Percentiles rank a stretch among this genome's conserved stretches.
phyloP scores from a whole-genome alignment of 2,888 invertebrate genomes.

The Sesamia inferens region DNA sequence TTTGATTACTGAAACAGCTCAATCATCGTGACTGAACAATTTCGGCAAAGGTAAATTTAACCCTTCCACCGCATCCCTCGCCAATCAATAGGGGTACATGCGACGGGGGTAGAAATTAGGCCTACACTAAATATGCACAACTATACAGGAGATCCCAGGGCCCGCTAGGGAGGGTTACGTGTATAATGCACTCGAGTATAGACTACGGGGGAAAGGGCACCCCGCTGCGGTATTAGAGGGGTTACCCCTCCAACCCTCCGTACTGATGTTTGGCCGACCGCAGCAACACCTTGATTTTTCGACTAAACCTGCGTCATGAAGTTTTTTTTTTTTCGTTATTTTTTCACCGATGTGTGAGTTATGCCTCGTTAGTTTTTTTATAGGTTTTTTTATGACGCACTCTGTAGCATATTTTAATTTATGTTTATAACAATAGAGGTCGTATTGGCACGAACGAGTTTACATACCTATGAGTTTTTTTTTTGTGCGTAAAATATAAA shows the following conservation, averaged over 20 bases:
- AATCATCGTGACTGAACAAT: conserved; percentile 77
- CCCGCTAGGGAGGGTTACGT: conserved; percentile 75
- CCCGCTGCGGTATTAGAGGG: conserved; percentile 64
- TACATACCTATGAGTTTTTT: conserved; percentile 47
- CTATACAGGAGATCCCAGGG: conserved; percentile 79
- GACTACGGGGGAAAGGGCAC: conserved; percentile 67
- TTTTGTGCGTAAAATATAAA: conserved; percentile 43
- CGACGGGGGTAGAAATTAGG: conserved; percentile 78
- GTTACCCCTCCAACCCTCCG: conserved; percentile 59
- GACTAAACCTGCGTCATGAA: conserved; percentile 74
- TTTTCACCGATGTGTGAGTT: conserved; percentile 47
- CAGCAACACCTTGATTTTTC: conserved; percentile 84
- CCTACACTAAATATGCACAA: conserved; percentile 83
- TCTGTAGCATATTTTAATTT: conserved; percentile 57
- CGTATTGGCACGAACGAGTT: conserved; percentile 53
- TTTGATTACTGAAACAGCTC: conserved; percentile 73
- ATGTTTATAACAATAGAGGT: conserved; percentile 53
- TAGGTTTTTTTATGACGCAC: conserved; percentile 50
- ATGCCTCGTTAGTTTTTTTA: conserved; percentile 59
- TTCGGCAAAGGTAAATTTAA: conserved; percentile 78
- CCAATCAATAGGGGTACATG: conserved; percentile 76
- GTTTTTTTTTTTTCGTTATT: conserved; percentile 47
- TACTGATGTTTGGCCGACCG: conserved; percentile 67
- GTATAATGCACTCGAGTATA: conserved; percentile 87
- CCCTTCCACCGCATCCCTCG: conserved; percentile 77